These are phyloP conservation scores for Enteromius unitaeniatus DNA, from an alignment of 2,797 vertebrate species.

Conservation along the genomic window DNA sequence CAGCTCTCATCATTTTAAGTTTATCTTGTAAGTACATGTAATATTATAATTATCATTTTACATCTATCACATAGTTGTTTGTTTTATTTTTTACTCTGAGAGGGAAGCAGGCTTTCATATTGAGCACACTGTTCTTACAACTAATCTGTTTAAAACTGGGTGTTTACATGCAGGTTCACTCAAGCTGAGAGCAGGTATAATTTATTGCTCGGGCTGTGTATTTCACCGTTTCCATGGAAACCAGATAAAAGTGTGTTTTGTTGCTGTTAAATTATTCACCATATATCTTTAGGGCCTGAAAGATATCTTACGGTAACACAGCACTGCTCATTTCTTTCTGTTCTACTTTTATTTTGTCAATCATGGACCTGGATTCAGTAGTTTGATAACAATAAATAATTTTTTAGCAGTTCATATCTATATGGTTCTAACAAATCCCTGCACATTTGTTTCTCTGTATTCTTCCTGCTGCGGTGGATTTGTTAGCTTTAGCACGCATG, in stretches of 20 bases:
- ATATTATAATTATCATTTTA: background rate
- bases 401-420: slow-evolving; percentile 16
- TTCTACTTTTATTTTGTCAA: slow-evolving; percentile 24
- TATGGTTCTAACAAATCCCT: slow-evolving; percentile 40
- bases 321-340: slow-evolving; percentile 22
- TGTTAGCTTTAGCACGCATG: slow-evolving; percentile 77
- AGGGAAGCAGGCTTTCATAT: slow-evolving; percentile 22
- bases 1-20: background rate
- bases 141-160: slow-evolving; percentile 26
- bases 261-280: slow-evolving; percentile 75
- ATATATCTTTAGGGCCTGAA: slow-evolving; percentile 66
- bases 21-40: background rate
- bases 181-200: slow-evolving; percentile 64
- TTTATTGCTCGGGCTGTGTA: slow-evolving; percentile 58
- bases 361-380: background rate
- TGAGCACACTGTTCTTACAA: slow-evolving; percentile 19
- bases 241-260: slow-evolving; percentile 59
- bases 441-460: slow-evolving; percentile 65
- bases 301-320: slow-evolving; percentile 40
- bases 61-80: background rate
- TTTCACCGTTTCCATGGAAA: slow-evolving; percentile 74
- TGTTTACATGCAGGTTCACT: slow-evolving; percentile 49
- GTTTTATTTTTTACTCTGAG: background rate
- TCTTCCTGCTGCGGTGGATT: slow-evolving; percentile 70
- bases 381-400: slow-evolving; percentile 19